phyloP scores from a whole-genome alignment of 2,888 invertebrate genomes.

The Alviniconcha strummeri region DNA sequence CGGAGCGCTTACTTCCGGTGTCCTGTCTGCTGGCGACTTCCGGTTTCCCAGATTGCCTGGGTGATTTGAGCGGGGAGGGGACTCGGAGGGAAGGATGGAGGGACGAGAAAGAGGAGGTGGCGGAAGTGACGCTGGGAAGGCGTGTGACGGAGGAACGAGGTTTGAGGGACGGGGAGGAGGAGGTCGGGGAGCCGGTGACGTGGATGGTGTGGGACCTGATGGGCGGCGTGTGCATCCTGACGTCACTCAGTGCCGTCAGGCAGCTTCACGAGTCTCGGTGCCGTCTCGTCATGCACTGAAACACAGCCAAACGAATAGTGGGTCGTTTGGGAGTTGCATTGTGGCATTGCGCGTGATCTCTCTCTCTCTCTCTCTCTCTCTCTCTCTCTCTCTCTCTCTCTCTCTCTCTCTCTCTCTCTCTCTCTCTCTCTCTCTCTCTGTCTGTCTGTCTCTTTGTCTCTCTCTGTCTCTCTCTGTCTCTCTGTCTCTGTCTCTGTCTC shows the following conservation, averaged over 20 bases:
- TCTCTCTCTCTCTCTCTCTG: background rate
- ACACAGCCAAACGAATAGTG: background rate
- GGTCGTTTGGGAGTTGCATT: background rate
- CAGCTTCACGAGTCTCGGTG: too few species aligned
- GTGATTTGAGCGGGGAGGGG: background rate
- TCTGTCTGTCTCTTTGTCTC: background rate
- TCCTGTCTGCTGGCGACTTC: background rate
- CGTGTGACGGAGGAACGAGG: background rate
- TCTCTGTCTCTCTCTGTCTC: background rate
- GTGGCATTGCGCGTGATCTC: background rate
- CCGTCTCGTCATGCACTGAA: background rate
- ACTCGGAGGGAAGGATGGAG: background rate
- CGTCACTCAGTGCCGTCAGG: background rate
- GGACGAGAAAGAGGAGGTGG: background rate
- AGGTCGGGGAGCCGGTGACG: background rate
- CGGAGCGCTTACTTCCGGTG: background rate
- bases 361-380: background rate
- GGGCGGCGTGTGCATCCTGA: background rate
- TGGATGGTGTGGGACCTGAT: background rate
- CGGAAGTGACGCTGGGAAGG: background rate
- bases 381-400: background rate
- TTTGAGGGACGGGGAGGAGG: background rate
- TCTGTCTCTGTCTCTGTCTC: background rate
- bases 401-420: background rate
- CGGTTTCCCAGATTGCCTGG: background rate